These are phyloP conservation scores for Catharus minimus DNA, from an alignment of 2,113 vertebrate genomes.

Conservation along the genomic window DNA sequence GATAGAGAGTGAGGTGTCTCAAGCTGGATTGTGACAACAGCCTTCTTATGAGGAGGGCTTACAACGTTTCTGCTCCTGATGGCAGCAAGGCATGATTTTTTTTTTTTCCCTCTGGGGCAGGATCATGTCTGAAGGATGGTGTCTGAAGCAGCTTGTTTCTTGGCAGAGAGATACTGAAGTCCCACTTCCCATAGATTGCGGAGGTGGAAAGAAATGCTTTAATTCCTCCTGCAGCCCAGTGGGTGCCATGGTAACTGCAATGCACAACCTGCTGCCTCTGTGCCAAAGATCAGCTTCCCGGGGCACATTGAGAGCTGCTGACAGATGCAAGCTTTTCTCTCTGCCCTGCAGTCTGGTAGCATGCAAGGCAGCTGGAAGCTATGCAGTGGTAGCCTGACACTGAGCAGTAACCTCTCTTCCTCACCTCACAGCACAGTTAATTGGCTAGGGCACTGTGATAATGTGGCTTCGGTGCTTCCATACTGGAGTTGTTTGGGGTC, in stretches of 20 bases:
- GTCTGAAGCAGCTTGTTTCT: background rate
- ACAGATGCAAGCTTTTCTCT: slow-evolving; percentile 25
- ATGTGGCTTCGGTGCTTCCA: background rate
- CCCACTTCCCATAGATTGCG: background rate
- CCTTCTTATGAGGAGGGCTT: background rate
- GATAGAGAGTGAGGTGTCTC: background rate
- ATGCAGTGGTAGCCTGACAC: background rate
- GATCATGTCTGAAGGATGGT: background rate
- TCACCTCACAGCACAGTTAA: background rate
- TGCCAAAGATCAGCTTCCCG: background rate
- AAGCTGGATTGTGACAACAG: background rate
- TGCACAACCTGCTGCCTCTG: background rate
- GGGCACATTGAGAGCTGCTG: background rate
- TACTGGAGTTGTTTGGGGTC: background rate
- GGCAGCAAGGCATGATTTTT: background rate
- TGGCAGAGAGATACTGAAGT: background rate
- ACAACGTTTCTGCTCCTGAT: background rate
- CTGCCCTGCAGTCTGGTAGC: background rate
- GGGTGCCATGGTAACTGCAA: background rate
- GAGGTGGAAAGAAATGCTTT: background rate
- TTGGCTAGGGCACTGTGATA: background rate
- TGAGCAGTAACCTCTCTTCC: background rate
- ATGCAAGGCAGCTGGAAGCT: slow-evolving; percentile 29
- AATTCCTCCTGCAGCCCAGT: background rate
- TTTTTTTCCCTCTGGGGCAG: background rate